phyloP scores from a whole-genome alignment of 1,140 invertebrate genomes.

The Mactra quadrangularis region DNA sequence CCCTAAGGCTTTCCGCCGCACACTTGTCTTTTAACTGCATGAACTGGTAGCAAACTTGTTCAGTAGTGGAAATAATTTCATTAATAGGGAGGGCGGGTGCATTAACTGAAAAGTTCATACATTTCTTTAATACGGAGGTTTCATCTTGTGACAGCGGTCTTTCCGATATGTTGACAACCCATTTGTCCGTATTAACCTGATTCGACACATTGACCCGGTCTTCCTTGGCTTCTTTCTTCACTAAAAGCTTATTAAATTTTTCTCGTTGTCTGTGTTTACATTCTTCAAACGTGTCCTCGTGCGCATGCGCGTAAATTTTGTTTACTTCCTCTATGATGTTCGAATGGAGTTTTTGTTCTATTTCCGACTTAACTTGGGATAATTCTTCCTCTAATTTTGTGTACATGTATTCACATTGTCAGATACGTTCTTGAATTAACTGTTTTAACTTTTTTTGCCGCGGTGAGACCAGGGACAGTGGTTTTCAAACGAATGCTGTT shows the following conservation, averaged over 20 bases:
- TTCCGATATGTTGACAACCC: background rate
- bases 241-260: background rate
- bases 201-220: background rate
- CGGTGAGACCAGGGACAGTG: no score
- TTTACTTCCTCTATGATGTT: no score
- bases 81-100: background rate
- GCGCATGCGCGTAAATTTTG: background rate
- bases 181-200: conserved; percentile 3
- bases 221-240: background rate
- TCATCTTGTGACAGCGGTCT: background rate
- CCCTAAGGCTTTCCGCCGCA: no score
- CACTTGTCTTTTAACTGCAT: no score
- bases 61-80: background rate
- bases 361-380: background rate
- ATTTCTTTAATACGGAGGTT: background rate
- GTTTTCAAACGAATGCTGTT: no score
- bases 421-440: no score
- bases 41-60: conserved; percentile 1
- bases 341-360: no score
- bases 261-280: background rate
- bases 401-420: no score
- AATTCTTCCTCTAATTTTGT: no score
- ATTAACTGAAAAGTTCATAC: background rate
- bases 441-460: no score
- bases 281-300: background rate